phyloP scores from a whole-genome alignment of 2,797 vertebrate genomes.

The Phataginus tricuspis region DNA sequence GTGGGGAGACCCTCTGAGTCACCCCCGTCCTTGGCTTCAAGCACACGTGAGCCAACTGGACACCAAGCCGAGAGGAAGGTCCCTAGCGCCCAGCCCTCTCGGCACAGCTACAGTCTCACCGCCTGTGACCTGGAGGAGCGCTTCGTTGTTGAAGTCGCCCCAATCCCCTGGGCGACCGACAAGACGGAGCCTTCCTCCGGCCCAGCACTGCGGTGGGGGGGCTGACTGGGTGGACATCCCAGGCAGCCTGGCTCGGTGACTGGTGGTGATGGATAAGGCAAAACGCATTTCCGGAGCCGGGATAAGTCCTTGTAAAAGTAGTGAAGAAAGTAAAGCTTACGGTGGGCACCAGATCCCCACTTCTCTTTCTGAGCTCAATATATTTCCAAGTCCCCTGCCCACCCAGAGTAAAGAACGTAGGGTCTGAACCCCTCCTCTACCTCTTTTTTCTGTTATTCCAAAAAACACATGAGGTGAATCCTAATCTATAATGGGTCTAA shows the following conservation, averaged over 20 bases:
- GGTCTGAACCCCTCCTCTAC: neutral
- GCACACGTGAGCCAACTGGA: neutral
- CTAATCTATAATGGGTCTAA: neutral
- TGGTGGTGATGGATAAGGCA: no score
- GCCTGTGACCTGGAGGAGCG: accelerated
- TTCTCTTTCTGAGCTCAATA: neutral
- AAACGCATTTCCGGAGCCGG: neutral
- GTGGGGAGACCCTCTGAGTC: neutral
- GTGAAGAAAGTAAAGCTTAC: neutral
- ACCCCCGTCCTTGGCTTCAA: neutral
- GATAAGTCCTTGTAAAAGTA: no score
- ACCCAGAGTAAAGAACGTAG: neutral
- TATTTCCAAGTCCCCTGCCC: neutral
- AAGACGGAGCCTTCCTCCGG: neutral
- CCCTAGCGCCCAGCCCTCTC: accelerated
- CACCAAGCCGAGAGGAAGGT: neutral
- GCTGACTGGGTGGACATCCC: neutral
- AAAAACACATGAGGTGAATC: neutral
- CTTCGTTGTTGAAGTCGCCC: neutral
- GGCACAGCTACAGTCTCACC: neutral
- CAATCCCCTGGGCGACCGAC: neutral
- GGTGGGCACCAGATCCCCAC: accelerated
- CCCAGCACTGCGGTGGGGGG: accelerated
- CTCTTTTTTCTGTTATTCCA: neutral
- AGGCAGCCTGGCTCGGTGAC: neutral